A percentile compares a stretch with the other conserved stretches of the same genome.
Evolutionary conservation across 1,140 invertebrate genomes (phyloP).

Genomic region (Phocides pigmalion): DNA sequence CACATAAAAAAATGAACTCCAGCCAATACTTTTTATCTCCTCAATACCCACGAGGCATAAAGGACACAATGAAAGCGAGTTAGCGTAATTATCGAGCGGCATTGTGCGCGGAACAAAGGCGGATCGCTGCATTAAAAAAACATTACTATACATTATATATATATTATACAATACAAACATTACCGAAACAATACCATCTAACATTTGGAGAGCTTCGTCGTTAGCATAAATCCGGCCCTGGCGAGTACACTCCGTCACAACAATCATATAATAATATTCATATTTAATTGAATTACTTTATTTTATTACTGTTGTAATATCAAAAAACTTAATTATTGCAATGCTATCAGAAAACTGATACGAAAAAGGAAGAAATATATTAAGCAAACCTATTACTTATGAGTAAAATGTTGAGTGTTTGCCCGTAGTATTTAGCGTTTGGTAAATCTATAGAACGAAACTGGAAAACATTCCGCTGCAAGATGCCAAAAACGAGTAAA

Average conservation of each 20-base stretch:
- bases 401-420: no score
- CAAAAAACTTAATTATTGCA: no score
- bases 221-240: conserved; percentile 22
- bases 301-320: no score
- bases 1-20: no score
- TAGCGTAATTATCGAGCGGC: conserved; percentile 19
- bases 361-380: no score
- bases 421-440: background rate
- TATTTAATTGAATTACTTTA: background rate
- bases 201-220: conserved; percentile 11
- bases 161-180: conserved; percentile 30
- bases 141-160: conserved; percentile 20
- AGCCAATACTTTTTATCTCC: conserved; percentile 1
- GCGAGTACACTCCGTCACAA: conserved; percentile 3
- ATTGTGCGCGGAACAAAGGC: conserved; percentile 18
- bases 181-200: conserved; percentile 30
- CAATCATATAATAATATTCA: background rate
- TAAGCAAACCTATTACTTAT: no score
- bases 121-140: conserved; percentile 23
- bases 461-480: conserved; percentile 10
- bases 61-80: conserved; percentile 15
- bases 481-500: conserved; percentile 15
- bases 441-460: conserved; percentile 13
- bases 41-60: background rate
- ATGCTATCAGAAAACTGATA: no score